A percentile compares a stretch with the other conserved stretches of the same genome.
phyloP scores from a whole-genome alignment of 2,797 vertebrate species.

The Rhabdophis nuchalis region DNA sequence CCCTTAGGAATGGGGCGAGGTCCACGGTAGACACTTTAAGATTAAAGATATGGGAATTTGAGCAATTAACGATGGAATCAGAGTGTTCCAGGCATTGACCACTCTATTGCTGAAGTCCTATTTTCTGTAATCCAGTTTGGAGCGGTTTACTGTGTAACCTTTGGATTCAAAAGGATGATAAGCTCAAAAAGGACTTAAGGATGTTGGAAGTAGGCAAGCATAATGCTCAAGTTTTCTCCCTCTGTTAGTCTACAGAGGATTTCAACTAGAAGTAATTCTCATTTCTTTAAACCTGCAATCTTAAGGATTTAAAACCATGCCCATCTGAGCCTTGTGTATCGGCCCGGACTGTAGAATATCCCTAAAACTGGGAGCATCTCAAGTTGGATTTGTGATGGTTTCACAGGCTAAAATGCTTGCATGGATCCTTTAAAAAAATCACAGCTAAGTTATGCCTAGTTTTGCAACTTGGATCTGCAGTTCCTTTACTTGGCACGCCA shows the following conservation, averaged over 20 bases:
- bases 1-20: too few relatives aligned
- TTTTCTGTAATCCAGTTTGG: too few relatives aligned
- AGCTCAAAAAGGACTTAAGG: background rate
- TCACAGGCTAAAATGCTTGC: background rate
- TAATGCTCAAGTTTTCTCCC: background rate
- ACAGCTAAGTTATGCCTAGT: background rate
- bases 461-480: background rate
- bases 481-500: background rate
- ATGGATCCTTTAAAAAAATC: too few relatives aligned
- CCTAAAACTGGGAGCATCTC: background rate
- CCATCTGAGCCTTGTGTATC: background rate
- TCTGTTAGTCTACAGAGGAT: background rate
- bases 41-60: too few relatives aligned
- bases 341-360: background rate
- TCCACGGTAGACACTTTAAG: too few relatives aligned
- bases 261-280: background rate
- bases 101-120: too few relatives aligned
- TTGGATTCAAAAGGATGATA: background rate
- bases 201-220: background rate
- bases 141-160: background rate
- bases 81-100: too few relatives aligned
- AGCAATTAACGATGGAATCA: too few relatives aligned
- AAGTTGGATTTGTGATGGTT: background rate
- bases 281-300: background rate
- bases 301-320: background rate